A percentile compares a stretch with the other conserved stretches of the same genome.
These are phyloP conservation scores for Oasisia sp. DNA, from an alignment of 2,888 invertebrate species.

Conservation along the genomic window DNA sequence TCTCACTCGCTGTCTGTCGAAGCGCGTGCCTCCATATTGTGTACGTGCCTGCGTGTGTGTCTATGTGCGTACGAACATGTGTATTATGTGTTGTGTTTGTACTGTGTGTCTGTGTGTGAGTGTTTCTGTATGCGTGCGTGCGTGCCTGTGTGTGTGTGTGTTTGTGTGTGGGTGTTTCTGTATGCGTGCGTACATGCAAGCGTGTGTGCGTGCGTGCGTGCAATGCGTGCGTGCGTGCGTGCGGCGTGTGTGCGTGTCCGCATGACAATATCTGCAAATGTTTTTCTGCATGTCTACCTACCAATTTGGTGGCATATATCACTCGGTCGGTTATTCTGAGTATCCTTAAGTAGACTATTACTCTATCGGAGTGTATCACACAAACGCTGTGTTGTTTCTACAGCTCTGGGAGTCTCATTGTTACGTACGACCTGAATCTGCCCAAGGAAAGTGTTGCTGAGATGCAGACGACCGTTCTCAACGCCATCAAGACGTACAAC, in stretches of 20 bases:
- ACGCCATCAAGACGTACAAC: neutral
- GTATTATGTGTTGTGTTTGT: neutral
- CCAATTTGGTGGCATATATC: too few relatives aligned
- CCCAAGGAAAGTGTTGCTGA: neutral
- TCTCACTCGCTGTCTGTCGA: neutral
- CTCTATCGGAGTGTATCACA: neutral
- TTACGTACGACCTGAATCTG: neutral
- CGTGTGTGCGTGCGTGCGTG: too few relatives aligned
- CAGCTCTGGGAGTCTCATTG: neutral
- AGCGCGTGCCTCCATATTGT: neutral
- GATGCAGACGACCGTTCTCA: neutral
- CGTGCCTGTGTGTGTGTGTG: neutral
- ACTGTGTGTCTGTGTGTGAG: neutral
- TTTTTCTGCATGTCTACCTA: too few relatives aligned
- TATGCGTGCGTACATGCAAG: neutral
- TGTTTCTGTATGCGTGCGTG: neutral
- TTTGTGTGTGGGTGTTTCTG: neutral
- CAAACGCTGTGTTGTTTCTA: neutral
- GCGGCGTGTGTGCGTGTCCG: too few relatives aligned
- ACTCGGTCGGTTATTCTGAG: neutral
- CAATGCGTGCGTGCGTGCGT: neutral
- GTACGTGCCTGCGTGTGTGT: neutral
- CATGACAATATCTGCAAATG: too few relatives aligned
- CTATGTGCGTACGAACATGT: neutral
- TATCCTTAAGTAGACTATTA: neutral